Base-by-base conservation (phyloP, 37 sponge, comb jelly and placozoan species). In the Oopsacas minuta region DNA sequence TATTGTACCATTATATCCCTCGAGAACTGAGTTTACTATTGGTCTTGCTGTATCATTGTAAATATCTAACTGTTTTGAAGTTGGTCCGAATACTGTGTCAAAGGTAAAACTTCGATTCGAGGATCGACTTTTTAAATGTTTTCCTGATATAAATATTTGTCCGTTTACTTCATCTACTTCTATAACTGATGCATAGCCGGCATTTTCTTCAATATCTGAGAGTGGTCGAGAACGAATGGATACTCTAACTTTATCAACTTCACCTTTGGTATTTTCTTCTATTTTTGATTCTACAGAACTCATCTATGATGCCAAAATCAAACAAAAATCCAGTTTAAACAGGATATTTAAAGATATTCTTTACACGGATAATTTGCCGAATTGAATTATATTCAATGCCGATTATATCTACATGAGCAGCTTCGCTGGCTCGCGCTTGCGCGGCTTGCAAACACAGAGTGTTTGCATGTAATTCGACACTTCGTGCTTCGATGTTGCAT, bases 1-100 rank as follows among this genome's bases (percentile, higher is more conserved):
- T 75, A 97, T 94, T 0, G 99, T 97, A 20, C 99, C 99, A 85
- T 97, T 97, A 86, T 93, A 97, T 28, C 99, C 99, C 42, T 97
- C 93, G 39, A 97, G 88, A 1, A 97, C 99, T 52, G 89, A 90
- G 38, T 97, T 93, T 32, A 94, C 95, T 36, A 94, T 94, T 25
- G 91, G 92, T 32, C 95, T 35, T 1, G 94, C 93, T 36, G 92
- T 91, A 46, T 92, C 90, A 52, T 92, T 93, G 85, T 94, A 97
- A 23, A 97, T 39, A 35, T 97, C 99, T 38, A 87, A 82, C 81
- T 97, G 99, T 36, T 89, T 90, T 17, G 95, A 85, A 3, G 91
- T 92, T 34, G 83, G 39, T 0, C 95, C 93, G 88, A 97, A 97
- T 37, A 97, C 99, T 25, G 83, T 83, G 38, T 97, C 99, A 86